Conservation (phyloP, 1,140 invertebrate genomes). For the Sycobia sp. region DNA sequence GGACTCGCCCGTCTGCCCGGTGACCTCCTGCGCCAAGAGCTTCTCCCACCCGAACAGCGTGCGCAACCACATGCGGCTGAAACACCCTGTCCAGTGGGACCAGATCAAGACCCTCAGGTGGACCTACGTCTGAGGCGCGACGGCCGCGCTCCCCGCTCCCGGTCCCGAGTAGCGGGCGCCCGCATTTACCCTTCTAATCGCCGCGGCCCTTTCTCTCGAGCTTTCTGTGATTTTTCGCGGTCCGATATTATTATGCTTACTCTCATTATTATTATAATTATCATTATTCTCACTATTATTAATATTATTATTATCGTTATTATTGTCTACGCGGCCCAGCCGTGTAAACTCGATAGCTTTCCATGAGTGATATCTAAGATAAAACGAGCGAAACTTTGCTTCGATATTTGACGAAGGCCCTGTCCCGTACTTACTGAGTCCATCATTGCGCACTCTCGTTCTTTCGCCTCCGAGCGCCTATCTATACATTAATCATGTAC, state of each 20-base stretch:
- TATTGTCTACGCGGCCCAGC: not conserved
- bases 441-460: too few species aligned
- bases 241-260: too few species aligned
- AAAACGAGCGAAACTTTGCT: too few species aligned
- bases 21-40: slow-evolving; percentile 71
- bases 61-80: slow-evolving; percentile 81
- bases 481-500: too few species aligned
- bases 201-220: not conserved
- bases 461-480: too few species aligned
- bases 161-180: not conserved
- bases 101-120: slow-evolving; percentile 81
- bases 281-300: too few species aligned
- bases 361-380: slow-evolving; percentile 14
- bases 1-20: slow-evolving; percentile 79
- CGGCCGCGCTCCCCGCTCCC: not conserved
- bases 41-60: slow-evolving; percentile 83
- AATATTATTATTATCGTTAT: too few species aligned
- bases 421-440: too few species aligned
- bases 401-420: too few species aligned
- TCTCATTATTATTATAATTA: too few species aligned
- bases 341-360: slow-evolving; percentile 7
- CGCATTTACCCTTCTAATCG: not conserved
- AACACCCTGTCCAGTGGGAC: slow-evolving; percentile 78
- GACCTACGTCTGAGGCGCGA: slow-evolving; percentile 61
- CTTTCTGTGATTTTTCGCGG: slow-evolving; percentile 7